These are phyloP conservation scores for Brachionus rubens DNA, from an alignment of 1,140 invertebrate genomes.

Conservation along the genomic window DNA sequence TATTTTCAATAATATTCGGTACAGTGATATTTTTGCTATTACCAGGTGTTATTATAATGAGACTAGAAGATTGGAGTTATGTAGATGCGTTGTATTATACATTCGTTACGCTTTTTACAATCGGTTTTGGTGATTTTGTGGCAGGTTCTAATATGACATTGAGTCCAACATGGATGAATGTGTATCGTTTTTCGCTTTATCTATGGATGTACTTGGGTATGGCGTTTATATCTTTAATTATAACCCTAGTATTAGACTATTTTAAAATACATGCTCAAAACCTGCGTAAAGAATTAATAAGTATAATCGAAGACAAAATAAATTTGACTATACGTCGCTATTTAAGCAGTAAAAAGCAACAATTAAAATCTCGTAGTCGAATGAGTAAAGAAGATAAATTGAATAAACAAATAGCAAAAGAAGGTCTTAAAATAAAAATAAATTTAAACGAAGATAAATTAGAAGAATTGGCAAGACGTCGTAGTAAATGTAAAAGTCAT, in stretches of 20 bases:
- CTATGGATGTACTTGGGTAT: constrained; percentile 33
- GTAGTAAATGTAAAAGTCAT: neutral
- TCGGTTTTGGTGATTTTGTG: constrained; percentile 70
- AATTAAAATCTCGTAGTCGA: neutral
- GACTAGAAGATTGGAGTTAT: constrained; percentile 87
- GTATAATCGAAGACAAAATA: constrained; percentile 22
- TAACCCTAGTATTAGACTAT: constrained; percentile 11
- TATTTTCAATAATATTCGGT: neutral
- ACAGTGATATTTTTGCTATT: constrained; percentile 72
- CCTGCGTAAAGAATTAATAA: constrained; percentile 5
- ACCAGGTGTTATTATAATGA: constrained; percentile 91
- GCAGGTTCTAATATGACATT: constrained; percentile 48
- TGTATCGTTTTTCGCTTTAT: neutral
- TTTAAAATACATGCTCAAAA: constrained; percentile 29
- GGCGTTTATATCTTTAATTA: constrained; percentile 22
- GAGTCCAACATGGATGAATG: neutral
- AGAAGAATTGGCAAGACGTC: neutral
- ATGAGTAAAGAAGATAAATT: neutral
- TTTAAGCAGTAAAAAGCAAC: neutral
- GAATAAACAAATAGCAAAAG: constrained; percentile 6
- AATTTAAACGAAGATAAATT: constrained; percentile 15
- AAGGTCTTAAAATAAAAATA: constrained; percentile 14
- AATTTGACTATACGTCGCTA: constrained; percentile 6
- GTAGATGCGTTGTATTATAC: constrained; percentile 98
- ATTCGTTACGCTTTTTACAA: constrained; percentile 95